Base-by-base conservation (phyloP, 2,888 invertebrate genomes). In the Erebia epiphron region DNA sequence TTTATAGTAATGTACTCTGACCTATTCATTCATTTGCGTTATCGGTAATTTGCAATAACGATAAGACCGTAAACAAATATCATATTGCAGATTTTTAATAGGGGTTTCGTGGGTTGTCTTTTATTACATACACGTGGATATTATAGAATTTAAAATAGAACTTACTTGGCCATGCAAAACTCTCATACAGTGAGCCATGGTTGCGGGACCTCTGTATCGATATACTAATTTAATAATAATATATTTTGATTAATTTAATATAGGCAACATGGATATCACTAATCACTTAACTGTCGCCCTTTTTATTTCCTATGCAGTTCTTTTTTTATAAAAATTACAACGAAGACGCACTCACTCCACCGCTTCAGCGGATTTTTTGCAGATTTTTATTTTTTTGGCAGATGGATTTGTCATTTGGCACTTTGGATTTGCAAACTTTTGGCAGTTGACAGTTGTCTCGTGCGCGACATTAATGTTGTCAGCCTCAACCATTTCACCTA, bases 161-260 rank as follows among this genome's bases (percentile, higher is more conserved):
- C 87, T 93, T 94, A 96, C 96, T 94, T 96, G 96, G 94, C 95
- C 95, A 94, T 95, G 95, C 93, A 96, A 95, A 95, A 96, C 95
- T 95, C 96, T 94, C 86, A 94, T 95, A 95, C 96, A 96, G 95
- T 96, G 95, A 93, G 96, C 96, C 96, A 96, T 96, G 94, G 94
- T 95, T 85, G 87, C 89, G 76, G 90, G 91, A 92, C 91, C 83
- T 83, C 77, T 82, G 81, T 84, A 83, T 84, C 79, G 79, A 74
- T 77, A 83, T 78, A 79, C 79, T 77, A 79, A 81, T 77, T 77
- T 79, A 79, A 78, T 77, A 79, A 79, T 77, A 72, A 78, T 78
- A 79, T 78, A 76, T 79, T 75, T 77, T 77, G 76, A 79, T 82
- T 83, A 83, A 77, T 79, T 80, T 76, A 82, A 83, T 86, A 80